These are phyloP conservation scores for Brachionus plicatilis DNA, from an alignment of 1,140 invertebrate genomes.

Conservation along the genomic window DNA sequence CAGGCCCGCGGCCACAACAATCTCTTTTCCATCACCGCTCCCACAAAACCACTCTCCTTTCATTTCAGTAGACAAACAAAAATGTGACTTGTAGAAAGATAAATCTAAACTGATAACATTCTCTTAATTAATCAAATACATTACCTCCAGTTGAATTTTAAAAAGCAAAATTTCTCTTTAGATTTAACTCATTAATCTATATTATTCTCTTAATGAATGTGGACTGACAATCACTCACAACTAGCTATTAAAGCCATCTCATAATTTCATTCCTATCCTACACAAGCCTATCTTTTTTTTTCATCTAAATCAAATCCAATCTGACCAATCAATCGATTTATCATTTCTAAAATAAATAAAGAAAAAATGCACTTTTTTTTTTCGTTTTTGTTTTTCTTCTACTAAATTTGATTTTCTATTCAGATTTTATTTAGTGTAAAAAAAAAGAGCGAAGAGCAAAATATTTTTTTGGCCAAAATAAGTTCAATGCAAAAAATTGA, in stretches of 20 bases:
- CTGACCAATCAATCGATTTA: too few relatives aligned
- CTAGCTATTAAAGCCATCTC: neutral
- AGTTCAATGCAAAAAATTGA: too few relatives aligned
- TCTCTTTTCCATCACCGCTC: neutral
- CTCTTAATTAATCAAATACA: neutral
- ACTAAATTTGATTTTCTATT: too few relatives aligned
- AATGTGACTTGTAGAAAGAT: neutral
- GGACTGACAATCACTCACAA: neutral
- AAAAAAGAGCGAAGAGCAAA: too few relatives aligned
- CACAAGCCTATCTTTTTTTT: neutral
- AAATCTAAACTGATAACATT: constrained; percentile 2
- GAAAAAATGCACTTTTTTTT: too few relatives aligned
- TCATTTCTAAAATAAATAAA: too few relatives aligned
- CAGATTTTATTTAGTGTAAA: too few relatives aligned
- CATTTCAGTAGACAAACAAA: neutral
- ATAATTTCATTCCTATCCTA: too few relatives aligned
- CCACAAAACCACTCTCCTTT: neutral
- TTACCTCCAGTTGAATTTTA: neutral
- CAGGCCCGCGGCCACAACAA: neutral
- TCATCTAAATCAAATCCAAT: neutral
- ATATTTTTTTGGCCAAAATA: too few relatives aligned
- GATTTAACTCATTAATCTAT: constrained; percentile 25
- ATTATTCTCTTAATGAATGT: neutral
- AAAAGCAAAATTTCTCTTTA: neutral
- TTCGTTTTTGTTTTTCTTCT: too few relatives aligned